phyloP scores from a whole-genome alignment of 2,113 vertebrate genomes.

The Platysternon megacephalum region DNA sequence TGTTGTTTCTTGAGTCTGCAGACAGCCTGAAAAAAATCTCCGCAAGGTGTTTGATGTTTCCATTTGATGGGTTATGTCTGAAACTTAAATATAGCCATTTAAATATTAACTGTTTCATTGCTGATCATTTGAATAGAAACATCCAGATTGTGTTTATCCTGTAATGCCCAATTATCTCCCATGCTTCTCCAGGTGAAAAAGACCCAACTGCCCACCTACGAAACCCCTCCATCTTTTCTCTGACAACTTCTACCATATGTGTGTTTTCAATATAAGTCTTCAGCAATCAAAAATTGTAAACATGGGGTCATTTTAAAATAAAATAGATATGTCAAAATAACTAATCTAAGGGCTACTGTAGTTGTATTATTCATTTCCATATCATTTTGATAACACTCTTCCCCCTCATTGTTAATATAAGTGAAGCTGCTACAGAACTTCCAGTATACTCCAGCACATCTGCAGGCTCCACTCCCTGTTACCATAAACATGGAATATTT shows the following conservation, averaged over 20 bases:
- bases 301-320: background rate
- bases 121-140: background rate
- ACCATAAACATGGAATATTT: accelerated
- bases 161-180: background rate
- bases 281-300: background rate
- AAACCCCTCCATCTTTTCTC: background rate
- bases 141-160: background rate
- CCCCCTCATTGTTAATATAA: background rate
- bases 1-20: background rate
- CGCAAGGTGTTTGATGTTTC: background rate
- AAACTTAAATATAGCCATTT: background rate
- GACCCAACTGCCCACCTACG: background rate
- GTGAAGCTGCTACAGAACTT: background rate
- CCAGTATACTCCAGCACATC: accelerated
- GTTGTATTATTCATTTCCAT: accelerated
- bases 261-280: background rate
- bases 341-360: accelerated
- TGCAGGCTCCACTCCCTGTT: background rate
- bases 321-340: background rate
- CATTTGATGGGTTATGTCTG: background rate
- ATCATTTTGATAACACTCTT: background rate
- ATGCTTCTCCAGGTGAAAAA: background rate
- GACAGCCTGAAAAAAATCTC: background rate
- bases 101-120: background rate
- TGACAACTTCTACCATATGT: background rate